Evolutionary conservation across 2,888 invertebrate genomes (phyloP), one percentile per base, ranked within the genome.

Genomic region (Drosophila kuntzei): DNA sequence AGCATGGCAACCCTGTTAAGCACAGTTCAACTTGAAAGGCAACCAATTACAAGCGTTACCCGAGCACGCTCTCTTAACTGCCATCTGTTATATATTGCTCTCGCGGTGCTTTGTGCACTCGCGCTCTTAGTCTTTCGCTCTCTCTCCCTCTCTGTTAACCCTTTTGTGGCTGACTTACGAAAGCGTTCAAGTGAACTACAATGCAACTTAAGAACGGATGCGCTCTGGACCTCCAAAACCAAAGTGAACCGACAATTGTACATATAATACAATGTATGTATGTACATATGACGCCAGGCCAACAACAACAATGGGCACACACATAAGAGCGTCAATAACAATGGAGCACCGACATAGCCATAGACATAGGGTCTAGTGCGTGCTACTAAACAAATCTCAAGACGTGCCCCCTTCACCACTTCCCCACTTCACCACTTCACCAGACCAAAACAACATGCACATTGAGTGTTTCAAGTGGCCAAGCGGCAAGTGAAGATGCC

Each of bases 331-430:
- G 57, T 60, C 72, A 70, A 81, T 68, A 79, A 81, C 84, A 87
- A 83, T 77, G 70, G 70, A 47, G 61, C 54, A 51, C 20, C 67
- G 47, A 27, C 53, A 16, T 51, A 46, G 49, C 72, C 67, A 71
- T 67, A 74, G 83, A 70, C 83, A 65, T 66, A 54, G 60, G 63
- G 80, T 81, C 79, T 83, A 83, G 83, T 83, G 81, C 84, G 81
- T 80, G 81, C 63, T 69, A 72, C 66, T 66, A 66, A 65, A 60
- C 62, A 41, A 67, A 64, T 64, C 61, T 64, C 66, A 71, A 63
- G 54, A 57, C 34, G 20, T 11, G 34, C 44, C 32, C 32, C 8
- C 27, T 14, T 32, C 20, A 20, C 2, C 32, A n/a, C 32, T 65
- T 3, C n/a, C 6, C 20, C 39, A 32, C 20, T 32, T 9, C 27